Evolutionary conservation across 2,797 vertebrate species (phyloP).

Genomic region (Eulemur albifrons): DNA sequence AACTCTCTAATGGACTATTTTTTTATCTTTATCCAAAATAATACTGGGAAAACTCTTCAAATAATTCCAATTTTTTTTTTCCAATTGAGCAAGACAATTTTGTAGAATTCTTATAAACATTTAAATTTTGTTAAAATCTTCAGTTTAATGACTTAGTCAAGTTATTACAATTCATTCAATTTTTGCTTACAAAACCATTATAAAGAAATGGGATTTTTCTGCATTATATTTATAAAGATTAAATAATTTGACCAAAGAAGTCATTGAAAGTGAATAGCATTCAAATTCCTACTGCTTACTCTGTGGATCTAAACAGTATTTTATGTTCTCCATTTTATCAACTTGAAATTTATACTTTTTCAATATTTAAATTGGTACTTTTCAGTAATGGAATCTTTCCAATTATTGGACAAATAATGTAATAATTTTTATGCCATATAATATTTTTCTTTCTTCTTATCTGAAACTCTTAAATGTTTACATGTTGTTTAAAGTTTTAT

Average conservation of each 20-base stretch:
- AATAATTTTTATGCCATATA: background rate
- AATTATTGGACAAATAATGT: background rate
- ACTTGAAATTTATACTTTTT: background rate
- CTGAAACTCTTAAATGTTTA: background rate
- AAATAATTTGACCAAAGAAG: background rate
- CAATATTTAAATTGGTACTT: background rate
- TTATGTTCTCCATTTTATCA: background rate
- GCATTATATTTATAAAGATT: background rate
- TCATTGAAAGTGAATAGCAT: background rate
- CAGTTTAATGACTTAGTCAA: background rate
- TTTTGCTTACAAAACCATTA: background rate
- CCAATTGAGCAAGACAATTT: background rate
- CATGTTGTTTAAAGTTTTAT: background rate
- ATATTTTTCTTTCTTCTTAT: background rate
- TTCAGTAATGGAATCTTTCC: background rate
- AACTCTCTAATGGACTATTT: background rate
- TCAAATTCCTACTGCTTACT: background rate
- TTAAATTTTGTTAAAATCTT: conserved; percentile 19
- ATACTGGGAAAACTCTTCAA: background rate
- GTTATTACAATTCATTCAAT: background rate
- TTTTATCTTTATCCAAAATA: background rate
- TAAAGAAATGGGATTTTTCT: background rate
- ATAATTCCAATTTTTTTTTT: background rate
- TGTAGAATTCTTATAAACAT: background rate
- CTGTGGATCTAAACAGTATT: background rate